Percentiles rank a stretch among this genome's conserved stretches.
Evolutionary conservation across 2,113 vertebrate species (phyloP).

Genomic region (Oxyura jamaicensis): DNA sequence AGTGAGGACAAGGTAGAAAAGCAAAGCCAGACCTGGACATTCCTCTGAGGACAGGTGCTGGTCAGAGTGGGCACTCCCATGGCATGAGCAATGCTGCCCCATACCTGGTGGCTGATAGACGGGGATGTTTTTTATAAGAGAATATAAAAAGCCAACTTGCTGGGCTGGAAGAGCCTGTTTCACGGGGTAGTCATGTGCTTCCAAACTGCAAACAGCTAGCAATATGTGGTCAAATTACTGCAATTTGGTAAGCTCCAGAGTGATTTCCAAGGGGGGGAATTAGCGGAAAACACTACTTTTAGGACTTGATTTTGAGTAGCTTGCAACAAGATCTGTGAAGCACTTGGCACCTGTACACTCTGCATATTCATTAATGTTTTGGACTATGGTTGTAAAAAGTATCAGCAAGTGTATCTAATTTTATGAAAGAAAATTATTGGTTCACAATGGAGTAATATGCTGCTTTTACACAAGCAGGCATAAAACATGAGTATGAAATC

Average conservation of each 20-base stretch:
- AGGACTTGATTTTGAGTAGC: neutral
- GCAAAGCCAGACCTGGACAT: neutral
- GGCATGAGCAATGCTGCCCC: neutral
- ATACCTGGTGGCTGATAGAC: rapidly evolving
- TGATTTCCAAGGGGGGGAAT: neutral
- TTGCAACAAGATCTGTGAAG: neutral
- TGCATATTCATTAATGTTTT: neutral
- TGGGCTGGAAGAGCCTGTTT: neutral
- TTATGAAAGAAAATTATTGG: conserved; percentile 37
- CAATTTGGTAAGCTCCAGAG: neutral
- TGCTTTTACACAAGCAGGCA: conserved; percentile 10
- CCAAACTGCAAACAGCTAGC: neutral
- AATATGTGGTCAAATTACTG: neutral
- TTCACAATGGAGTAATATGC: conserved; percentile 20
- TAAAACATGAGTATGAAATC: conserved; percentile 46
- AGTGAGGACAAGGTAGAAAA: neutral
- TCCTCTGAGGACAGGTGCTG: neutral
- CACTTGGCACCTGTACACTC: neutral
- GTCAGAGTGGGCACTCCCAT: neutral
- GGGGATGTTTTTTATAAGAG: neutral
- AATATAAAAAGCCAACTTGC: neutral
- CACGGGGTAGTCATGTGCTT: neutral
- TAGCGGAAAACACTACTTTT: neutral
- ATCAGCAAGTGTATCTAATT: conserved; percentile 37
- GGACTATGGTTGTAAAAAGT: neutral